Conservation (phyloP, 2,113 vertebrate genomes). For the Pontoporia blainvillei region DNA sequence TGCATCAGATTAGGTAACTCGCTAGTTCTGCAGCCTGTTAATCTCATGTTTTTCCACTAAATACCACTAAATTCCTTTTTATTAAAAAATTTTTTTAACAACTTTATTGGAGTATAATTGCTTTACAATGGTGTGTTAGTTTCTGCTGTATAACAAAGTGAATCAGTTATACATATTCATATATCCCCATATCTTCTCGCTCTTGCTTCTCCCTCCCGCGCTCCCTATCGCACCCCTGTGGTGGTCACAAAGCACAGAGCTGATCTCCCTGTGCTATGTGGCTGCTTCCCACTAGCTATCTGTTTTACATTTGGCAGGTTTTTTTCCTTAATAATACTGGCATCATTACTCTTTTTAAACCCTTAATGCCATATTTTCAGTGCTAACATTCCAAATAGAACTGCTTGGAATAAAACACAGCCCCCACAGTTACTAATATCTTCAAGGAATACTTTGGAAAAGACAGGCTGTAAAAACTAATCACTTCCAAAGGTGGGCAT, state of each 20-base stretch:
- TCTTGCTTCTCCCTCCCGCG: too few species aligned
- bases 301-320: neutral
- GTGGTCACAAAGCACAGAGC: too few species aligned
- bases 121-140: too few species aligned
- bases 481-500: neutral
- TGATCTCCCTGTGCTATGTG: too few species aligned
- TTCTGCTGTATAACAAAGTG: too few species aligned
- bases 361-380: conserved; percentile 29
- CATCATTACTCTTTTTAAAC: conserved; percentile 51
- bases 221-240: too few species aligned
- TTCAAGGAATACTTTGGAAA: conserved; percentile 21
- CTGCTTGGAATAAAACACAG: conserved; percentile 30
- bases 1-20: conserved; percentile 45
- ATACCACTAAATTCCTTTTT: conserved; percentile 35
- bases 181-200: too few species aligned
- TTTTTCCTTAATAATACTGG: neutral
- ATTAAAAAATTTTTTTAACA: too few species aligned
- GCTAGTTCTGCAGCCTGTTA: conserved; percentile 36
- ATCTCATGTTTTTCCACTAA: conserved; percentile 47
- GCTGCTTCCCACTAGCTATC: too few species aligned
- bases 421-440: neutral
- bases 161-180: too few species aligned
- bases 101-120: too few species aligned
- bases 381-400: conserved; percentile 27
- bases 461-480: neutral